These are phyloP conservation scores for Latrodectus geometricus DNA, from an alignment of 1,140 invertebrate genomes.

Conservation along the genomic window DNA sequence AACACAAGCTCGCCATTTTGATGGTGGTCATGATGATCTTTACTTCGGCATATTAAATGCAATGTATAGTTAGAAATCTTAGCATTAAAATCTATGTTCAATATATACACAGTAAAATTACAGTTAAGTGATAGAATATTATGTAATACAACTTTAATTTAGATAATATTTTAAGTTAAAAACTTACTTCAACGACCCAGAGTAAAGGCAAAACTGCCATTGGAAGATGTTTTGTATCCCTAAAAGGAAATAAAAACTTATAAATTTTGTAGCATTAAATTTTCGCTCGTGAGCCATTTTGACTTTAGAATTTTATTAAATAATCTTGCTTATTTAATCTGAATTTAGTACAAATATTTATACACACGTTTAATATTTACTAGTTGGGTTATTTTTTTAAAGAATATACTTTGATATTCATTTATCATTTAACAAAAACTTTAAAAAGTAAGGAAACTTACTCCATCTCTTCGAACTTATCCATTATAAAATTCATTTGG, in stretches of 20 bases:
- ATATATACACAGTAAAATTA: too few relatives aligned
- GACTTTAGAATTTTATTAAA: too few relatives aligned
- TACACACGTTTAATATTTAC: background rate
- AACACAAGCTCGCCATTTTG: too few relatives aligned
- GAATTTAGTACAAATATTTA: background rate
- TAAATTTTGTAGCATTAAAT: too few relatives aligned
- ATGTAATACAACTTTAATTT: background rate
- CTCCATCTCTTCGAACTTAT: constrained; percentile 25
- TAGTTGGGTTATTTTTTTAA: too few relatives aligned
- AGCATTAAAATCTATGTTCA: too few relatives aligned
- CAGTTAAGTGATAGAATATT: background rate
- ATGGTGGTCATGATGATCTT: too few relatives aligned
- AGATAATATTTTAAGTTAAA: background rate
- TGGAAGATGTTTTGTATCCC: background rate
- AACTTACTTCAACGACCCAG: constrained; percentile 46
- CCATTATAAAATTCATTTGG: constrained; percentile 46
- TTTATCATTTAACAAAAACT: background rate
- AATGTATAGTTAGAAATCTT: too few relatives aligned
- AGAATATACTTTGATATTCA: too few relatives aligned
- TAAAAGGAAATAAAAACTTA: background rate
- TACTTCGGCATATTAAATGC: too few relatives aligned
- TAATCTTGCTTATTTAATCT: too few relatives aligned
- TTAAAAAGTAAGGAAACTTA: constrained; percentile 10
- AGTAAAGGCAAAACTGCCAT: constrained; percentile 18
- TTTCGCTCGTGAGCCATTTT: too few relatives aligned